Conservation (phyloP, 1,140 invertebrate genomes). For the Temnothorax longispinosus region DNA sequence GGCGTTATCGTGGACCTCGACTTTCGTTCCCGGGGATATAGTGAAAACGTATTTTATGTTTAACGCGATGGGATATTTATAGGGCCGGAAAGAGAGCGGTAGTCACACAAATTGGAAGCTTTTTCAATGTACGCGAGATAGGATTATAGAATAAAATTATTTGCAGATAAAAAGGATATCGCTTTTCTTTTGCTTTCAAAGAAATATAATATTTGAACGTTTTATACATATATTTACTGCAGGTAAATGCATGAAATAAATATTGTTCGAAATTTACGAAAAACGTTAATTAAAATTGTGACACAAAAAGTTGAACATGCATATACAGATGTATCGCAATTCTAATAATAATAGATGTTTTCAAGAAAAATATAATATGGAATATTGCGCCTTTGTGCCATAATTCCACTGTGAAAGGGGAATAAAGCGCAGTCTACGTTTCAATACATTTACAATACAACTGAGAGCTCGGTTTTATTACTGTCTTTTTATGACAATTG, state of each 20-base stretch:
- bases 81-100: neutral
- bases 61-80: neutral
- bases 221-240: neutral
- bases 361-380: neutral
- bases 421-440: constrained; percentile 33
- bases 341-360: neutral
- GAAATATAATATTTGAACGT: neutral
- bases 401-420: neutral
- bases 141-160: constrained; percentile 1
- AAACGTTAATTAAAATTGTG: neutral
- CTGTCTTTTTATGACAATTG: constrained; percentile 24
- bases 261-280: neutral
- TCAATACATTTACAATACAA: constrained; percentile 12
- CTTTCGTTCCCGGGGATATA: neutral
- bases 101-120: neutral
- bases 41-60: neutral
- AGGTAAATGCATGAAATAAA: neutral
- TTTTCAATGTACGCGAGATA: neutral
- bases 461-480: constrained; percentile 7
- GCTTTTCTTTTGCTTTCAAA: neutral
- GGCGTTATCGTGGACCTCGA: neutral
- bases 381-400: neutral
- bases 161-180: neutral
- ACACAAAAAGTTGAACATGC: neutral
- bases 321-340: neutral